Evolutionary conservation across 2,888 invertebrate species (phyloP).

Genomic region (Caenorhabditis sp.): DNA sequence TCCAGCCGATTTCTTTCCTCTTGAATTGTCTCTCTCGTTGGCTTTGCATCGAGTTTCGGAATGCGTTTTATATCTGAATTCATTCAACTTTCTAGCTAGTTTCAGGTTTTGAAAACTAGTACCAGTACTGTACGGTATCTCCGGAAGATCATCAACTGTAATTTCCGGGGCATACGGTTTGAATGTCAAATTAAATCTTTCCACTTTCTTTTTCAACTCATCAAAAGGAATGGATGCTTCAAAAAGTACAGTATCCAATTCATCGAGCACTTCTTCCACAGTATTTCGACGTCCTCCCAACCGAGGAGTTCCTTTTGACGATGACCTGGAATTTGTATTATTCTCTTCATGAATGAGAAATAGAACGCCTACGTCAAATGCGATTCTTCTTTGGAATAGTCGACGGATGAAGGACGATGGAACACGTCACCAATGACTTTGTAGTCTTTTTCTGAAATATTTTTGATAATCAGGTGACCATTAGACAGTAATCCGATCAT

Average conservation of each 20-base stretch:
- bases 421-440: conserved; percentile 62
- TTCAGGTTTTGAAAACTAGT: not conserved
- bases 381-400: conserved; percentile 58
- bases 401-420: conserved; percentile 59
- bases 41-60: conserved; percentile 41
- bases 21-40: conserved; percentile 42
- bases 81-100: not conserved
- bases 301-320: conserved; percentile 50
- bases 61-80: conserved; percentile 41
- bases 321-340: conserved; percentile 33
- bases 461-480: not conserved
- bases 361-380: conserved; percentile 49
- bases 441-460: conserved; percentile 57
- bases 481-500: not conserved
- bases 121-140: conserved; percentile 51
- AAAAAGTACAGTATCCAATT: conserved; percentile 61
- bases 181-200: conserved; percentile 62
- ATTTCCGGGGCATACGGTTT: conserved; percentile 63
- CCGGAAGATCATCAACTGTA: conserved; percentile 44
- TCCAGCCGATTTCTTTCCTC: conserved; percentile 28
- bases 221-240: conserved; percentile 65
- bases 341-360: too few species aligned
- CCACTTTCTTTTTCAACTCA: conserved; percentile 63
- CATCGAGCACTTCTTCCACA: conserved; percentile 62
- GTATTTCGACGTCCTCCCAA: conserved; percentile 57